phyloP scores from a whole-genome alignment of 2,888 invertebrate species.

The Melinaea menophilus region DNA sequence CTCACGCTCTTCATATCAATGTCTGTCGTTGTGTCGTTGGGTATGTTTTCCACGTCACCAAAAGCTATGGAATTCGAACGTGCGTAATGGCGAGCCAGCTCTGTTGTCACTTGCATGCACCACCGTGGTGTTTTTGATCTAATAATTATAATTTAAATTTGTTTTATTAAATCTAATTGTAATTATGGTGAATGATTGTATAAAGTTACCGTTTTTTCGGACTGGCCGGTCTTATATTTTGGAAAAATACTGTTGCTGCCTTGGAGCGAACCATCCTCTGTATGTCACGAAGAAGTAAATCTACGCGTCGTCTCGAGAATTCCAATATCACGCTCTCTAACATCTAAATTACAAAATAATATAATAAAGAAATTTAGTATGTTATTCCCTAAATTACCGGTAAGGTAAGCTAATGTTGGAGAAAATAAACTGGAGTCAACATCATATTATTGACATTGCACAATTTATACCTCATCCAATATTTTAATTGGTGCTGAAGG shows the following conservation, averaged over 20 bases:
- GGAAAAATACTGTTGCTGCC: conserved; percentile 55
- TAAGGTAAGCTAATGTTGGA: not conserved
- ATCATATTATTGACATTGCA: too few relatives aligned
- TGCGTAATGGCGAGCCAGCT: conserved; percentile 45
- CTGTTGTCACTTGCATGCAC: conserved; percentile 46
- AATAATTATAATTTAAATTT: conserved; percentile 16
- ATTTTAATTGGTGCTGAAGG: conserved; percentile 57
- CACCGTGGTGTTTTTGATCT: conserved; percentile 50
- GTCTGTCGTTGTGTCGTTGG: conserved; percentile 42
- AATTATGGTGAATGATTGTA: not conserved
- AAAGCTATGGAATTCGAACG: conserved; percentile 45
- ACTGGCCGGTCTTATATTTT: conserved; percentile 40
- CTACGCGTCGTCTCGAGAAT: conserved; percentile 59
- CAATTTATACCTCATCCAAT: conserved; percentile 53
- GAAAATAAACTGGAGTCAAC: not conserved
- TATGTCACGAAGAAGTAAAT: conserved; percentile 51
- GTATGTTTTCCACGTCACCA: conserved; percentile 49
- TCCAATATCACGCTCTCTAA: conserved; percentile 56
- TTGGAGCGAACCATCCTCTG: conserved; percentile 48
- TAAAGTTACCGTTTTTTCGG: conserved; percentile 45
- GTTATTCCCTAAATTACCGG: not conserved
- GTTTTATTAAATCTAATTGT: too few relatives aligned
- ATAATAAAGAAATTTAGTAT: not conserved
- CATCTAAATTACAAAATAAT: conserved; percentile 39
- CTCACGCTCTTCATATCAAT: conserved; percentile 54